A percentile compares a stretch with the other conserved stretches of the same genome.
These are phyloP conservation scores for Tichodroma muraria DNA, from an alignment of 2,113 vertebrate species.

Conservation along the genomic window DNA sequence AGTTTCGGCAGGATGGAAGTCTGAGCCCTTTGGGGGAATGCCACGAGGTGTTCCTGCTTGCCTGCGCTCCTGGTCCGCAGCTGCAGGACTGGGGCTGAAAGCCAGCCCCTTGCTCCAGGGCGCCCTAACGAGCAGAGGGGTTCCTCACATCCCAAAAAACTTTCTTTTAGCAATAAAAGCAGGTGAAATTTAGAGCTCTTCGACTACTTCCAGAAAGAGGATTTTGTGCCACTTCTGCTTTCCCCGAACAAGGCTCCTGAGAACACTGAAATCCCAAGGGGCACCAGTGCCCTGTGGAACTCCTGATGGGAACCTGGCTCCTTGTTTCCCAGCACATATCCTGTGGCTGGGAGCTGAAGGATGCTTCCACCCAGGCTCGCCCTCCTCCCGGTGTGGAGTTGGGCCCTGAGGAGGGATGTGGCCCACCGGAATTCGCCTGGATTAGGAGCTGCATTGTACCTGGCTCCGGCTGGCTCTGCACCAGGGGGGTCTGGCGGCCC, in stretches of 20 bases:
- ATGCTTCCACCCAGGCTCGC: background rate
- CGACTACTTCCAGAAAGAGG: background rate
- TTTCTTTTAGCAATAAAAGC: background rate
- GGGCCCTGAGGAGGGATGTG: background rate
- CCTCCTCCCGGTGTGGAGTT: fast-evolving
- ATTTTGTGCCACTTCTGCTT: background rate
- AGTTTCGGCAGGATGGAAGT: fast-evolving
- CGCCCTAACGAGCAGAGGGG: fast-evolving
- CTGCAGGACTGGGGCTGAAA: background rate
- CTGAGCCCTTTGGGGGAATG: fast-evolving
- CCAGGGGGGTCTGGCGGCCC: background rate
- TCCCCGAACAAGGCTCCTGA: background rate
- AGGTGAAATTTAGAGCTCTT: background rate
- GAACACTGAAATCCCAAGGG: background rate
- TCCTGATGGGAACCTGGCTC: fast-evolving
- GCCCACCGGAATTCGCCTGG: background rate
- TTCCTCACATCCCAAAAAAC: background rate
- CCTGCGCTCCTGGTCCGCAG: fast-evolving
- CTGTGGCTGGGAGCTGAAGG: background rate
- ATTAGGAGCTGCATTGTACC: constrained; percentile 35
- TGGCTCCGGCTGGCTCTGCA: background rate
- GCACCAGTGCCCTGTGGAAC: fast-evolving
- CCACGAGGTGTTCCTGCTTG: background rate
- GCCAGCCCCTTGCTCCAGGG: background rate
- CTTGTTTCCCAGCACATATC: too few species aligned